Evolutionary conservation across 1,140 invertebrate genomes (phyloP).

Genomic region (Gonatopus flavifemur): DNA sequence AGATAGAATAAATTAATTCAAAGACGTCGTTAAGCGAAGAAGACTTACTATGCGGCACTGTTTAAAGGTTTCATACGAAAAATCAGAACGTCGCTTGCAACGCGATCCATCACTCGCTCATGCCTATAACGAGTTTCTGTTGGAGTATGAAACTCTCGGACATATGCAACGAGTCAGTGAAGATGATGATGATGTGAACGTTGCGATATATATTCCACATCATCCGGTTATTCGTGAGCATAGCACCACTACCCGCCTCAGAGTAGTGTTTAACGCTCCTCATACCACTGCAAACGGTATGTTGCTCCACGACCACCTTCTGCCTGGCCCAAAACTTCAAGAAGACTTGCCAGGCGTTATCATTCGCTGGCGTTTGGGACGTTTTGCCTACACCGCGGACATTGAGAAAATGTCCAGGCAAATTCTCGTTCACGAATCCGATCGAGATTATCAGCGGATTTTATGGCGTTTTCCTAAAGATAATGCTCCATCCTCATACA

Average conservation of each 20-base stretch:
- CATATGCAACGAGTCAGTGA: not conserved
- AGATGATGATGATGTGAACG: not conserved
- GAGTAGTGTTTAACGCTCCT: slow-evolving; percentile 3
- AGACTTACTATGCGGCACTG: not conserved
- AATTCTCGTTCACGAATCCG: not conserved
- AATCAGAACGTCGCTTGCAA: too few relatives aligned
- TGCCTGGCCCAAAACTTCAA: slow-evolving; percentile 5
- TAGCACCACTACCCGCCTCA: not conserved
- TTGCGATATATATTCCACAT: slow-evolving; percentile 5
- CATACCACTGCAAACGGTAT: not conserved
- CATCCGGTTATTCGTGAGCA: slow-evolving; percentile 1
- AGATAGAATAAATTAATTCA: slow-evolving; percentile 29
- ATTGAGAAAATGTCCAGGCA: slow-evolving; percentile 6
- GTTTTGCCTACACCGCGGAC: not conserved
- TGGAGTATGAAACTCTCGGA: not conserved
- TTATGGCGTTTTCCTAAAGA: not conserved
- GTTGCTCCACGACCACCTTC: not conserved
- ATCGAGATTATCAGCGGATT: not conserved
- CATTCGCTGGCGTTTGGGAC: not conserved
- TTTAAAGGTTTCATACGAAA: too few relatives aligned
- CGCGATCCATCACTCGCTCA: not conserved
- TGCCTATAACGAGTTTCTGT: not conserved
- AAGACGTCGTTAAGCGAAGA: not conserved
- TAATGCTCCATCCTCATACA: not conserved
- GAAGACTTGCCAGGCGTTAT: not conserved